phyloP scores from a whole-genome alignment of 2,113 vertebrate species.

The Turdus rufiventris region DNA sequence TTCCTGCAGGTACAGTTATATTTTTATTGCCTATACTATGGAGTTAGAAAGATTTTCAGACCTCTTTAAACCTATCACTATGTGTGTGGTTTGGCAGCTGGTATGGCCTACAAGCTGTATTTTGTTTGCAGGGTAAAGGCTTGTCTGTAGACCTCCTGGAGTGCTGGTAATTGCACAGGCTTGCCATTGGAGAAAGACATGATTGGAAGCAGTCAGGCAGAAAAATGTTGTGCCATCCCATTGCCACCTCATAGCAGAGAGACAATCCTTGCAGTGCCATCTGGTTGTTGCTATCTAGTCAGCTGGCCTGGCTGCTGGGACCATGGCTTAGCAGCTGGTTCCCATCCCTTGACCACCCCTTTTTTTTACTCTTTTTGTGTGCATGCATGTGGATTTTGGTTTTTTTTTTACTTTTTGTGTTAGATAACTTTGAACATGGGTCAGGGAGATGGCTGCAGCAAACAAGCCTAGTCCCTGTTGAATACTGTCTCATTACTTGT shows the following conservation, averaged over 20 bases:
- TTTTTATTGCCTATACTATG: slow-evolving; percentile 79
- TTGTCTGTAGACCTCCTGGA: slow-evolving; percentile 90
- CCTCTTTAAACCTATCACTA: slow-evolving; percentile 80
- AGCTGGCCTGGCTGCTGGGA: slow-evolving; percentile 89
- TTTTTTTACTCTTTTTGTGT: neutral
- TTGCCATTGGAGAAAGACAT: slow-evolving; percentile 89
- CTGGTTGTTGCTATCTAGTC: slow-evolving; percentile 91
- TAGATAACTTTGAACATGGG: slow-evolving; percentile 78
- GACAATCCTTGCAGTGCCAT: slow-evolving; percentile 91
- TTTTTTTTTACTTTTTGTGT: neutral
- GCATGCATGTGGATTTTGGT: neutral
- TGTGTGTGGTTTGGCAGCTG: slow-evolving; percentile 98
- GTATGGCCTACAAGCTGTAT: slow-evolving; percentile 90
- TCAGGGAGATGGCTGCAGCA: slow-evolving; percentile 74
- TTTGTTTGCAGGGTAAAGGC: slow-evolving; percentile 96
- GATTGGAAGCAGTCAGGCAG: slow-evolving; percentile 93
- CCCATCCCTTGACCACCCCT: slow-evolving; percentile 78
- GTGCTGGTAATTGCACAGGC: slow-evolving; percentile 94
- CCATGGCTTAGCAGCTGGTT: slow-evolving; percentile 87
- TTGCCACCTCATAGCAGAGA: slow-evolving; percentile 91
- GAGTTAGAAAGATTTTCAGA: slow-evolving; percentile 77
- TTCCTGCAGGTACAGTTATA: slow-evolving; percentile 78
- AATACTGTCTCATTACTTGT: slow-evolving; percentile 80
- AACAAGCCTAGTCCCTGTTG: slow-evolving; percentile 73
- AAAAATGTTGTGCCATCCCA: slow-evolving; percentile 98